phyloP scores from a whole-genome alignment of 2,797 vertebrate genomes.

The Melanotaenia parkinsoni region DNA sequence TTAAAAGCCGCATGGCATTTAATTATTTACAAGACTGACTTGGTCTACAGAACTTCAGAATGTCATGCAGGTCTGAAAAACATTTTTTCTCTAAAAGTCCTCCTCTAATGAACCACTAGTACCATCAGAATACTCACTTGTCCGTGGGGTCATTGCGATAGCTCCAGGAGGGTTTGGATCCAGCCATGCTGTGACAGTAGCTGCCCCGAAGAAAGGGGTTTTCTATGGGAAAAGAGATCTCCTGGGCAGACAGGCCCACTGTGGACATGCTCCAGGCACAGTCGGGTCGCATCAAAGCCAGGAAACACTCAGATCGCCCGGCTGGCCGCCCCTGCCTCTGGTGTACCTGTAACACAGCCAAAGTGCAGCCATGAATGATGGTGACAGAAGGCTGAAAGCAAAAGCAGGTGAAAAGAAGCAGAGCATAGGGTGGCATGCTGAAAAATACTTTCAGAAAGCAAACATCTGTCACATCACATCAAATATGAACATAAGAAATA shows the following conservation, averaged over 20 bases:
- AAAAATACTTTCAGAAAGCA: constrained; percentile 19
- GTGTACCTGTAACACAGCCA: constrained; percentile 80
- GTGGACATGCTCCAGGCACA: constrained; percentile 90
- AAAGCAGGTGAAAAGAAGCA: constrained; percentile 41
- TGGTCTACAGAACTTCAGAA: constrained; percentile 16
- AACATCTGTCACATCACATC: constrained; percentile 44
- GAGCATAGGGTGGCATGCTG: constrained; percentile 25
- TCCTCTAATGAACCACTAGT: constrained; percentile 4
- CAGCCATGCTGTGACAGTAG: constrained; percentile 88
- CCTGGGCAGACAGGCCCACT: constrained; percentile 93
- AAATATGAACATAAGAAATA: constrained; percentile 16
- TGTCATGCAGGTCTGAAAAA: constrained; percentile 32
- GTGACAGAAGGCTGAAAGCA: constrained; percentile 31
- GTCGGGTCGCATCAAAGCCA: constrained; percentile 81
- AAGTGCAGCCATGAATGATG: constrained; percentile 45
- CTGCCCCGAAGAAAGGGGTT: constrained; percentile 86
- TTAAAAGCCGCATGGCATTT: constrained; percentile 1
- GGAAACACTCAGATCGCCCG: constrained; percentile 80
- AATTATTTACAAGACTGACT: constrained; percentile 7
- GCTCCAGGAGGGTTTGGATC: constrained; percentile 88
- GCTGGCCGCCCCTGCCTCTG: constrained; percentile 70
- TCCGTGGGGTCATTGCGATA: constrained; percentile 78
- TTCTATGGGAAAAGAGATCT: constrained; percentile 90
- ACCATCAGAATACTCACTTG: constrained; percentile 85
- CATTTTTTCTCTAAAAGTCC: background rate